Evolutionary conservation across 2,888 invertebrate genomes (phyloP), one percentile per base, ranked within the genome.

Genomic region (Lasioglossum marginatum): DNA sequence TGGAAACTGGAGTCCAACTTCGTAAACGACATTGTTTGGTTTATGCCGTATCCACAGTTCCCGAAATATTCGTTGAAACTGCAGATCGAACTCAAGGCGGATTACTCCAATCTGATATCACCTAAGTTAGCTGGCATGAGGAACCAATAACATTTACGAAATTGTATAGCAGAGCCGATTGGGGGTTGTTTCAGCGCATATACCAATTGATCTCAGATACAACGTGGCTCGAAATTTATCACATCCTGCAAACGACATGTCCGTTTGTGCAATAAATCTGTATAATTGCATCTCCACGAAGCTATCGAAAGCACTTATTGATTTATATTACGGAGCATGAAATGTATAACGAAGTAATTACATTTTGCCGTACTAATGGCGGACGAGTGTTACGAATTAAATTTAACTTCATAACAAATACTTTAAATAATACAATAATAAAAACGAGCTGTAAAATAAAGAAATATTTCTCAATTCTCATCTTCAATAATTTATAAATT

Each of bases 91-190:
- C 68, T 75, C 79, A 75, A 79, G 77, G 71, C 73, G 77, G 74
- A 79, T 79, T 85, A 87, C 85, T 89, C 85, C 87, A 83, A 88
- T 90, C 88, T 86, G 89, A 90, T 90, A 90, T 66, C 82, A 82
- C 73, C 82, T 88, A 89, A 76, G 76, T 85, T 83, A 87, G 83
- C 87, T 90, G 89, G 86, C 90, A 90, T 89, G 84, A 86, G 83
- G 68, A 76, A 77, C 84, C 86, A 86, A 84, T 90, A 81, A 88
- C 90, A 88, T 90, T 90, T 88, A 89, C 83, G 23, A 48, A 85
- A 89, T 87, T 86, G 82, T 68, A 72, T 80, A 66, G 78, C 81
- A 68, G 43, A 73, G 71, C 60, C 80, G 66, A 74, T 75, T 76
- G 68, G 77, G 63, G 68, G 71, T 87, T 87, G 81, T 85, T 87